These are phyloP conservation scores for Pristiophorus japonicus DNA, from an alignment of 2,113 vertebrate genomes.

Conservation along the genomic window DNA sequence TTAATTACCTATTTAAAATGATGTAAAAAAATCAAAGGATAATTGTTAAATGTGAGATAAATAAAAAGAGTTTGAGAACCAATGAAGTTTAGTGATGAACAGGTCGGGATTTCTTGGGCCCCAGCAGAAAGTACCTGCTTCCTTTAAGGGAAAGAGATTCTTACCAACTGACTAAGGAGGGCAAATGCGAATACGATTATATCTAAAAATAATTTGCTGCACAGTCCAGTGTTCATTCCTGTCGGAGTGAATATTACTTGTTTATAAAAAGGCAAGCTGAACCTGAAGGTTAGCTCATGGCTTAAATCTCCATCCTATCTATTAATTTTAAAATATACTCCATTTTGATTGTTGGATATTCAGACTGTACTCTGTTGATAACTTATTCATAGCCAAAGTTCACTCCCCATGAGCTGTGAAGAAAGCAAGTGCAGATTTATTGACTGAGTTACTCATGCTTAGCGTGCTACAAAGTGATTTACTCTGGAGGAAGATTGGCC, in stretches of 20 bases:
- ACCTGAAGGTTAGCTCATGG: constrained; percentile 12
- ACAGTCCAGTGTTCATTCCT: background rate
- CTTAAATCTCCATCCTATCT: background rate
- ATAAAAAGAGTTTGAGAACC: background rate
- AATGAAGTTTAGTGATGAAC: background rate
- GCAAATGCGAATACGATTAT: background rate
- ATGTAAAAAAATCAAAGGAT: background rate
- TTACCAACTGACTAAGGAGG: background rate
- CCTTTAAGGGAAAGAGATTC: background rate
- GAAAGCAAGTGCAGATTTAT: background rate
- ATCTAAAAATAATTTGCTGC: background rate
- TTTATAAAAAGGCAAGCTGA: constrained; percentile 16
- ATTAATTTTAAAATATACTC: background rate
- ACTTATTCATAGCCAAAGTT: background rate
- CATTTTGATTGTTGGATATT: background rate
- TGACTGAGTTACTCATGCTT: background rate
- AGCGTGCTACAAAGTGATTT: background rate
- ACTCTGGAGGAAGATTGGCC: background rate
- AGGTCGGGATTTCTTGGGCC: background rate
- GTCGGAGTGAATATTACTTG: background rate
- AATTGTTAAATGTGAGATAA: background rate
- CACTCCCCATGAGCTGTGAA: background rate
- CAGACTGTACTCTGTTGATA: background rate
- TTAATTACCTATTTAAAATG: background rate
- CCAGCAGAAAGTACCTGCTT: background rate